These are phyloP conservation scores for Pachyuromys duprasi DNA, from an alignment of 2,797 vertebrate genomes.

Conservation along the genomic window DNA sequence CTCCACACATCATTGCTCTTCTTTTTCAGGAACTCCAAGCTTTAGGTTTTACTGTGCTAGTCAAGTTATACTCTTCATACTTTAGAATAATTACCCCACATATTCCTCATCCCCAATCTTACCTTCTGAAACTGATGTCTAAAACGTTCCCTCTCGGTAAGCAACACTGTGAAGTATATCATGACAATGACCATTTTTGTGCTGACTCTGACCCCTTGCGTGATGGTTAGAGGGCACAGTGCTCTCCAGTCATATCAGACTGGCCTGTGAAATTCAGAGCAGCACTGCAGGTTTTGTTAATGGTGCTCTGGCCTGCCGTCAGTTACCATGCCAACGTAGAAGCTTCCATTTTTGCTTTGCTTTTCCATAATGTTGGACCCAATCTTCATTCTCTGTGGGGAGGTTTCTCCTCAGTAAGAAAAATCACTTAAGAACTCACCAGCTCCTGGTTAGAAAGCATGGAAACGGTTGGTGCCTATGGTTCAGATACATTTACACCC, in stretches of 20 bases:
- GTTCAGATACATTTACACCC: background rate
- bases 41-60: background rate
- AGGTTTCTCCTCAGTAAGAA: background rate
- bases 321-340: background rate
- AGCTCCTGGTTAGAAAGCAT: background rate
- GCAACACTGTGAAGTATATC: background rate
- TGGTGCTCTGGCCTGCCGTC: slow-evolving; percentile 19
- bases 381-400: background rate
- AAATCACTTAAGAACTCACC: background rate
- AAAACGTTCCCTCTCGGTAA: background rate
- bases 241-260: rapidly evolving
- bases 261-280: background rate
- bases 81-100: background rate
- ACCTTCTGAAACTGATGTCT: background rate
- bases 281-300: background rate
- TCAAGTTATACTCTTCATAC: background rate
- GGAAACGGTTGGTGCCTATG: background rate
- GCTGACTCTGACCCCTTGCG: background rate
- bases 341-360: background rate
- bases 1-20: background rate
- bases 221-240: background rate
- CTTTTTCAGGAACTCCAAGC: background rate
- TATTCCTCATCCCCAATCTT: rapidly evolving
- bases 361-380: background rate
- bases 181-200: background rate